Evolutionary conservation across 2,113 vertebrate genomes (phyloP).

Genomic region (Antechinus flavipes): DNA sequence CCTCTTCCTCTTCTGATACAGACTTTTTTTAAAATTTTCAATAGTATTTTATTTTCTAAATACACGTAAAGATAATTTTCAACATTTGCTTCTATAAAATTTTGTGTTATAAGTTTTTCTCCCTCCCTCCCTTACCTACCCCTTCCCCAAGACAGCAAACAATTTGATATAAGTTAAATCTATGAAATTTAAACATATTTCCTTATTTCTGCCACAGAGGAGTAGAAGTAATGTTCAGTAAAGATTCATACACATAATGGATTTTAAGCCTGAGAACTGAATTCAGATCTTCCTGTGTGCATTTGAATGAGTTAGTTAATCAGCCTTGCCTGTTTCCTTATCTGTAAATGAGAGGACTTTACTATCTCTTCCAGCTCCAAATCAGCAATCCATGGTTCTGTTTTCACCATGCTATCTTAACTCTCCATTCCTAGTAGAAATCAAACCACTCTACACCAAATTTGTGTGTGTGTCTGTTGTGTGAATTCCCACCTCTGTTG

Average conservation of each 20-base stretch:
- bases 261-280: neutral
- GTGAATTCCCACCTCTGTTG: neutral
- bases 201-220: too few relatives aligned
- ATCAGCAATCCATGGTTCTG: neutral
- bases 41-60: too few relatives aligned
- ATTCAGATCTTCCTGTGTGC: neutral
- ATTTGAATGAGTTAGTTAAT: neutral
- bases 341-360: neutral
- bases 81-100: too few relatives aligned
- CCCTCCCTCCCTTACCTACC: too few relatives aligned
- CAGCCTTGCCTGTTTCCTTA: neutral
- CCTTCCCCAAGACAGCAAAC: too few relatives aligned
- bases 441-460: neutral
- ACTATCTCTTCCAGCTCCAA: neutral
- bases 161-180: too few relatives aligned
- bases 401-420: neutral
- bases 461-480: too few relatives aligned
- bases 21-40: neutral
- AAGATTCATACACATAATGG: neutral
- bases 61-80: too few relatives aligned
- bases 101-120: too few relatives aligned
- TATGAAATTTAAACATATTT: too few relatives aligned
- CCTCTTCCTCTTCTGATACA: neutral
- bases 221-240: neutral
- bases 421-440: neutral